Percentiles rank a stretch among this genome's conserved stretches.
These are phyloP conservation scores for Laodelphax striatellus DNA, from an alignment of 1,140 invertebrate species.

Conservation along the genomic window DNA sequence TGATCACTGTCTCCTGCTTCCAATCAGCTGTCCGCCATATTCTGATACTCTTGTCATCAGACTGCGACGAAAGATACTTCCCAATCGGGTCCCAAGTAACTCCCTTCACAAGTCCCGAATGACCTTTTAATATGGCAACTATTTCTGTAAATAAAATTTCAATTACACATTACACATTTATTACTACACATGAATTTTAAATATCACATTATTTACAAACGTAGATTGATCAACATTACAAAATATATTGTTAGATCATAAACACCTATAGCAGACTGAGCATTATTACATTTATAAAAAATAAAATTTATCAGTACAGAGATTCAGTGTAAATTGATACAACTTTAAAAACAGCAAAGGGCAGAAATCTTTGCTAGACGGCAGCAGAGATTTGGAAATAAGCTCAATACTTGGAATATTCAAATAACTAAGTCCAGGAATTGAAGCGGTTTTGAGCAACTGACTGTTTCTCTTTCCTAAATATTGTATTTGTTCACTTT, in stretches of 20 bases:
- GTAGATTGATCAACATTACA: no score
- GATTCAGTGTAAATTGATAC: no score
- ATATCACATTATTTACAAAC: no score
- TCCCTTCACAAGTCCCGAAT: slow-evolving; percentile 90
- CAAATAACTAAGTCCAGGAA: not conserved
- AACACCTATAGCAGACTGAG: no score
- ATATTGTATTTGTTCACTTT: not conserved
- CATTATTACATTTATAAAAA: no score
- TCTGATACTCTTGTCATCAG: slow-evolving; percentile 87
- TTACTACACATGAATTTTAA: not conserved
- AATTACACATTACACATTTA: no score
- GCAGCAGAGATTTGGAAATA: not conserved
- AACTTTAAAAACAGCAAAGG: no score
- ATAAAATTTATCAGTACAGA: no score
- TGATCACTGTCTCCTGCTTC: slow-evolving; percentile 72
- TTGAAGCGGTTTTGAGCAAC: no score
- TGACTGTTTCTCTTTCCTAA: not conserved
- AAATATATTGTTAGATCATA: no score
- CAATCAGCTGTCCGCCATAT: slow-evolving; percentile 94
- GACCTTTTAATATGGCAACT: slow-evolving; percentile 70
- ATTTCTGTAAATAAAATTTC: slow-evolving; percentile 35
- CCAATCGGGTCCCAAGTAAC: slow-evolving; percentile 98
- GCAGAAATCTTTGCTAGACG: no score
- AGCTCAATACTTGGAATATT: not conserved
- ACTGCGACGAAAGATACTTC: slow-evolving; percentile 91